Conservation (phyloP, 2,888 invertebrate genomes). For the Drosophila glabriapex region DNA sequence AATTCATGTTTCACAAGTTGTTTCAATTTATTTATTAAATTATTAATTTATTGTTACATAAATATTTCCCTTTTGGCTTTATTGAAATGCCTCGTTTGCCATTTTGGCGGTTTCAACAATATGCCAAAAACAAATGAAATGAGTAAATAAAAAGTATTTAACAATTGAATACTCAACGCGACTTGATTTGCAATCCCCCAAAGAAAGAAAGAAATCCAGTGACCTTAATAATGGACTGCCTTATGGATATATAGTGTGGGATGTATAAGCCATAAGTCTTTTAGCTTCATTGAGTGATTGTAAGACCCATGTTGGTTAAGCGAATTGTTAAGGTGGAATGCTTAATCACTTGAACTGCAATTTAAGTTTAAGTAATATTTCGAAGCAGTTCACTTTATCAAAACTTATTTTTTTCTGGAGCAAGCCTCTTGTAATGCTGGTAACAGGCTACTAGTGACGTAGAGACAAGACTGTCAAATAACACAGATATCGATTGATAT, state of each 20-base stretch:
- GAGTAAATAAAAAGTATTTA: conserved; percentile 27
- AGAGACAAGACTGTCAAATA: too few species aligned
- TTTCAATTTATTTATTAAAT: conserved; percentile 9
- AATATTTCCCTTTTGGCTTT: conserved; percentile 26
- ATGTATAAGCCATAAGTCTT: neutral
- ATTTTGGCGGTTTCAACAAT: conserved; percentile 23
- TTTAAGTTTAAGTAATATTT: neutral
- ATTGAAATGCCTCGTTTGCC: conserved; percentile 28
- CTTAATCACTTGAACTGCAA: neutral
- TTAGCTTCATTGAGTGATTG: neutral
- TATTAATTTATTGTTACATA: conserved; percentile 14
- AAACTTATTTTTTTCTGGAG: neutral
- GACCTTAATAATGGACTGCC: conserved; percentile 7
- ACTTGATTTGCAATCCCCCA: conserved; percentile 3
- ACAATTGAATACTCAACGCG: conserved; percentile 30
- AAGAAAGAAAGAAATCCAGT: conserved; percentile 2
- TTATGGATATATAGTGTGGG: neutral
- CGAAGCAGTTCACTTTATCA: neutral
- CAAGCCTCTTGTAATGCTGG: neutral
- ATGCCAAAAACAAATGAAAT: conserved; percentile 24
- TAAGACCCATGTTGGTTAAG: neutral
- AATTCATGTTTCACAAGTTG: conserved; percentile 1
- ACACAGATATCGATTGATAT: neutral
- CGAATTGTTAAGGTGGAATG: neutral
- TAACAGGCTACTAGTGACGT: neutral